Conservation (phyloP, 2,113 vertebrate species). For the Gasterosteus aculeatus region DNA sequence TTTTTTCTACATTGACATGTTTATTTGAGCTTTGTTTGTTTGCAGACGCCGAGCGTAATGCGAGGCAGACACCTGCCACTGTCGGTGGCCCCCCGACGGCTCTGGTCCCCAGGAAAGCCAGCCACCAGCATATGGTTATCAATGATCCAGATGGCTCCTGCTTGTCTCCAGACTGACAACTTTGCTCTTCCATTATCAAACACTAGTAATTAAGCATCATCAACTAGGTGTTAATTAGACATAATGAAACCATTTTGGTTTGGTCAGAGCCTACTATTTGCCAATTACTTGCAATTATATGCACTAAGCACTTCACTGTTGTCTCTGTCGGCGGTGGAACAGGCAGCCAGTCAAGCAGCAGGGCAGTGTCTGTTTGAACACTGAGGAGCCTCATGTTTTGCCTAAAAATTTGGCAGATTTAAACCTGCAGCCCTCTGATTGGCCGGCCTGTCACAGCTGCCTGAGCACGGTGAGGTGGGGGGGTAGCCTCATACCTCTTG, state of each 20-base stretch:
- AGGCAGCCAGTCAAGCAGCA: conserved; percentile 61
- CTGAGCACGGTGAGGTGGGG: conserved; percentile 56
- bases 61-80: conserved; percentile 78
- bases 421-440: conserved; percentile 88
- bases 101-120: conserved; percentile 71
- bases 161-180: conserved; percentile 92
- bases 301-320: conserved; percentile 84
- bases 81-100: conserved; percentile 76
- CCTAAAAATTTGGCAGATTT: conserved; percentile 90
- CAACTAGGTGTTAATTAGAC: conserved; percentile 99
- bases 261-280: conserved; percentile 93
- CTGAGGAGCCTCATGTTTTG: conserved; percentile 90
- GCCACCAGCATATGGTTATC: conserved; percentile 85
- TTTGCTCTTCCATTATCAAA: conserved; percentile 94
- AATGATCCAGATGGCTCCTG: conserved; percentile 91
- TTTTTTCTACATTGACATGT: conserved; percentile 46
- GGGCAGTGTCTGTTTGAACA: conserved; percentile 81
- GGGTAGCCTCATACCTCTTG: conserved; percentile 78
- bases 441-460: conserved; percentile 87
- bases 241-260: conserved; percentile 98
- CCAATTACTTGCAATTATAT: conserved; percentile 95
- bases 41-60: conserved; percentile 61
- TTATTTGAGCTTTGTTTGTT: conserved; percentile 68
- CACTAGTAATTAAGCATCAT: conserved; percentile 97
- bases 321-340: conserved; percentile 42